Evolutionary conservation across 2,888 invertebrate genomes (phyloP).

Genomic region (Rhingia campestris): DNA sequence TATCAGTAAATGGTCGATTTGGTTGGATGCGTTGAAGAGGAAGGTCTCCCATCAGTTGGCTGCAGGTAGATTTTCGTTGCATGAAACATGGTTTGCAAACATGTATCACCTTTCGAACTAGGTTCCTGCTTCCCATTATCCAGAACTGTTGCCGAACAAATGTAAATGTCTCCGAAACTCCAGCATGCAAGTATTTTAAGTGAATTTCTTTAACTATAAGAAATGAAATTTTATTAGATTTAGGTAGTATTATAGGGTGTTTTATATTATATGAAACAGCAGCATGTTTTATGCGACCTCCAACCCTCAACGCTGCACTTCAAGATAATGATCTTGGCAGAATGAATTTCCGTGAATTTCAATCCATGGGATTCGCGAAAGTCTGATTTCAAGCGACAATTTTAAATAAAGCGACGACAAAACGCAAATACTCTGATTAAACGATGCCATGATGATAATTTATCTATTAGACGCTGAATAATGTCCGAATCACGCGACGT

Average conservation of each 20-base stretch:
- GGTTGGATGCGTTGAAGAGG: slow-evolving; percentile 24
- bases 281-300: slow-evolving; percentile 5
- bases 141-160: slow-evolving; percentile 2
- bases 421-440: slow-evolving; percentile 4
- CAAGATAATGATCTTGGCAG: slow-evolving; percentile 1
- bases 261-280: neutral
- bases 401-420: too few species aligned
- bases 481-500: too few species aligned
- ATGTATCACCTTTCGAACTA: slow-evolving; percentile 1
- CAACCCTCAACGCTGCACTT: slow-evolving; percentile 5
- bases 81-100: slow-evolving; percentile 43
- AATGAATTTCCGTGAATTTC: too few species aligned
- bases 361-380: too few species aligned
- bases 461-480: slow-evolving; percentile 16
- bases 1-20: slow-evolving; percentile 17
- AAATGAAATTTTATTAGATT: too few species aligned
- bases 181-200: neutral
- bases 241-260: too few species aligned
- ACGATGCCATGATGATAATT: slow-evolving; percentile 34
- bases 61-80: slow-evolving; percentile 26
- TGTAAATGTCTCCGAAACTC: slow-evolving; percentile 13
- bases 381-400: too few species aligned
- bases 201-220: slow-evolving; percentile 1
- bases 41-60: slow-evolving; percentile 30
- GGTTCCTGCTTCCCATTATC: slow-evolving; percentile 18